Base-by-base conservation (phyloP, 2,113 vertebrate species). In the Cettia cetti region DNA sequence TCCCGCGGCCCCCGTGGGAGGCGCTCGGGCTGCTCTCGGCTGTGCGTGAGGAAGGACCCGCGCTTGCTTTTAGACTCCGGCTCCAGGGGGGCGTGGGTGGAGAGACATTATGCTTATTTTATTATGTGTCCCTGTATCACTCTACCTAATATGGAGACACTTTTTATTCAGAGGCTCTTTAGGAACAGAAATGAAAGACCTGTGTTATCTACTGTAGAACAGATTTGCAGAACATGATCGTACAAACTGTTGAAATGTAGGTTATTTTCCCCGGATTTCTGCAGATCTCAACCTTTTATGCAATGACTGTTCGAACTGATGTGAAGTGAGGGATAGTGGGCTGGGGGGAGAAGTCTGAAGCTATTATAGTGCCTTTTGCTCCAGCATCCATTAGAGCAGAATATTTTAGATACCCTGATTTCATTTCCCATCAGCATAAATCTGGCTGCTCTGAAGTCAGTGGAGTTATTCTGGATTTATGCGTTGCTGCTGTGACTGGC, bases 11-110 rank as follows among this genome's bases (percentile, higher is more conserved):
- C 57, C 71, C 5, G 54, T 0, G 2, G 45, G 52, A 65, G 3
- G 70, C 9, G 2, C 72, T 17, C 7, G 6, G 44, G 44, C 9
- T 45, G 44, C 44, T 21, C 9, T 1, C 70, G 18, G 77, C 74
- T 1, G 4, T 7, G 74, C 0, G 1, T 1, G 31, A 50, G 86
- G 64, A 89, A 49, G 76, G 76, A 90, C 82, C 83, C 22, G 82
- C 15, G 22, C 19, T 21, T 15, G 77, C 91, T 91, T 92, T 91
- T 45, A 83, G 40, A 2, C 84, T 76, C 68, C 8, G 83, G 91
- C 91, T 90, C 33, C 40, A 3, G 81, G 60, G 80, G 79, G 72
- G 60, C 59, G 92, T 90, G 92, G 90, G 94, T 72, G 93, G 91
- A 81, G 82, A 40, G 72, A 37, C 44, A 19, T 77, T 49, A 60